These are phyloP conservation scores for Albula goreensis DNA, from an alignment of 2,113 vertebrate species.

Conservation along the genomic window DNA sequence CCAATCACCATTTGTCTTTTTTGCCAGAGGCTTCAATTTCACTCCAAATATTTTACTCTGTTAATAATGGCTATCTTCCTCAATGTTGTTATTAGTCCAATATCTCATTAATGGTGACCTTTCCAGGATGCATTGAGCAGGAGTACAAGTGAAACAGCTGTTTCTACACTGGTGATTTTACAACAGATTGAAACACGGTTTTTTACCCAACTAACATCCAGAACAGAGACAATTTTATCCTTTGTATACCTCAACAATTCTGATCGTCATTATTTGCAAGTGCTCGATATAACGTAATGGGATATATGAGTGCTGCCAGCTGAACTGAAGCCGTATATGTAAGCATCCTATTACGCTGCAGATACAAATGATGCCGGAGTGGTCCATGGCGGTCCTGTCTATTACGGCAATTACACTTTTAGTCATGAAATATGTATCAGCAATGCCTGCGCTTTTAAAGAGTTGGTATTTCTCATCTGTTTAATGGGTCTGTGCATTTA, in stretches of 20 bases:
- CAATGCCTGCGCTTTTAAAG: background rate
- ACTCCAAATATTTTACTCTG: no score
- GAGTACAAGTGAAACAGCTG: no score
- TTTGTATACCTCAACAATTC: background rate
- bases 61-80: no score
- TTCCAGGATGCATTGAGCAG: no score
- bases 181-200: no score
- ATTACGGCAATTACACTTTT: background rate
- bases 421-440: no score
- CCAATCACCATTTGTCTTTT: no score
- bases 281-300: background rate
- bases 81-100: no score
- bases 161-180: no score
- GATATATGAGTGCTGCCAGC: background rate
- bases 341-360: background rate
- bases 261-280: background rate
- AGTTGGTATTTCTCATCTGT: background rate
- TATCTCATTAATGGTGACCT: no score
- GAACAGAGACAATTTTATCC: background rate
- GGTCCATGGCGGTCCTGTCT: background rate
- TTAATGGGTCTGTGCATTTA: background rate
- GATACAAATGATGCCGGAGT: background rate
- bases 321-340: background rate
- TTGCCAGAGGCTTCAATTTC: no score
- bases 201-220: no score